A percentile compares a stretch with the other conserved stretches of the same genome.
These are phyloP conservation scores for Labia minor DNA, from an alignment of 2,888 invertebrate species.

Conservation along the genomic window DNA sequence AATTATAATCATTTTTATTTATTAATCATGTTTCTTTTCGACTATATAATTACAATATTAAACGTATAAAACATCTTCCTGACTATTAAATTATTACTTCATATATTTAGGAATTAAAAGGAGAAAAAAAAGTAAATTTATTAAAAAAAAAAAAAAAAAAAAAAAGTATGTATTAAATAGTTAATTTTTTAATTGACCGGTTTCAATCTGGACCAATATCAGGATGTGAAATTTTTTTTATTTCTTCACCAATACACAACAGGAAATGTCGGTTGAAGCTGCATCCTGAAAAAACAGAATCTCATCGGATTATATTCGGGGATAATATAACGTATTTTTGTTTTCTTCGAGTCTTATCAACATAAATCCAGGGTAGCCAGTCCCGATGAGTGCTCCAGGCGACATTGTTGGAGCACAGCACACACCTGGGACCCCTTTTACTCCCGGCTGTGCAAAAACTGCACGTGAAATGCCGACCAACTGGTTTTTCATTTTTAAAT, in stretches of 20 bases:
- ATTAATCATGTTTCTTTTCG: too few relatives aligned
- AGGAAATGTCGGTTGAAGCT: background rate
- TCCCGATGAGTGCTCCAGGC: too few relatives aligned
- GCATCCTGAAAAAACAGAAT: background rate
- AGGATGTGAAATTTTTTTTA: constrained; percentile 1
- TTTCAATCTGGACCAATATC: background rate
- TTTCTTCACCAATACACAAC: background rate
- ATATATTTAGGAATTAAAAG: background rate
- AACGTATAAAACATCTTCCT: background rate
- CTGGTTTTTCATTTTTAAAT: too few relatives aligned
- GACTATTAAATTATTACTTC: background rate
- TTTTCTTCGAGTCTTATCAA: too few relatives aligned
- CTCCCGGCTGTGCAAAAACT: too few relatives aligned
- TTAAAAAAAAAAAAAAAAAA: background rate
- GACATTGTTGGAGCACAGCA: too few relatives aligned
- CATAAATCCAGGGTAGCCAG: too few relatives aligned
- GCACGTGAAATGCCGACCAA: too few relatives aligned
- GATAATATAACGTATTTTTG: too few relatives aligned
- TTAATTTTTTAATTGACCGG: background rate
- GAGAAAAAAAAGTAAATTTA: background rate
- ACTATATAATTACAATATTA: too few relatives aligned
- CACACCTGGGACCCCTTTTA: too few relatives aligned
- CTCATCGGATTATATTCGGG: background rate
- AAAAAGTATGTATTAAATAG: background rate
- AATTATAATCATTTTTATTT: too few relatives aligned